Base-by-base conservation (phyloP, 2,113 vertebrate genomes). In the Apodemus sylvaticus region DNA sequence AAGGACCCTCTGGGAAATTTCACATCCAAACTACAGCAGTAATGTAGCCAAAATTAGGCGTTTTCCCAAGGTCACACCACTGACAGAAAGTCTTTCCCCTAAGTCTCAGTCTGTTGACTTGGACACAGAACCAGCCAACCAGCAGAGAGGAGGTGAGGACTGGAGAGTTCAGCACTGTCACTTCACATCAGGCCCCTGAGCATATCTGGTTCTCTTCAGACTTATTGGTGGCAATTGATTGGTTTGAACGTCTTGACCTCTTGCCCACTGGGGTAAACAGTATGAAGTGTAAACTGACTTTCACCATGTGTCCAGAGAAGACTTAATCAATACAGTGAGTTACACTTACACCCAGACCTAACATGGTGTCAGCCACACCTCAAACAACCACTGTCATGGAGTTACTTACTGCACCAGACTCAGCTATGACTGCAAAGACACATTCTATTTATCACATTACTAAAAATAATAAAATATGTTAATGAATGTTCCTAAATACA, bases 211-310 rank as follows among this genome's bases (percentile, higher is more conserved):
- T 97, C 89, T 97, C 94, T 97, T 88, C 95, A 95, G 97, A 96
- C 87, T 95, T 60, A 96, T 94, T 97, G 94, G 95, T 93, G 96
- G 97, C 97, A 97, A 98, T 90, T 96, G 73, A 94, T 96, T 92
- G 94, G 48, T 96, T 97, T 98, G 97, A 96, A 97, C 89, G 96
- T 86, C 87, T 96, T 97, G 87, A 95, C 98, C 97, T 96, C 97
- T 92, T 95, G 89, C 97, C 95, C 97, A 93, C 96, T 98, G 96
- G 97, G 95, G 95, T 76, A 97, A 96, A 98, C 96, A 96, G 97
- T 91, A 93, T 97, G 97, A 93, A 96, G 92, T 1, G 24, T 39
- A 90, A 39, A 95, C 90, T 94, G 91, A 95, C 62, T 90, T 39
- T 91, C 58, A 85, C 73, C 48, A 60, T 62, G 26, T 60, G 7